Conservation (phyloP, 2,797 vertebrate genomes). For the Triplophysa bombifrons region DNA sequence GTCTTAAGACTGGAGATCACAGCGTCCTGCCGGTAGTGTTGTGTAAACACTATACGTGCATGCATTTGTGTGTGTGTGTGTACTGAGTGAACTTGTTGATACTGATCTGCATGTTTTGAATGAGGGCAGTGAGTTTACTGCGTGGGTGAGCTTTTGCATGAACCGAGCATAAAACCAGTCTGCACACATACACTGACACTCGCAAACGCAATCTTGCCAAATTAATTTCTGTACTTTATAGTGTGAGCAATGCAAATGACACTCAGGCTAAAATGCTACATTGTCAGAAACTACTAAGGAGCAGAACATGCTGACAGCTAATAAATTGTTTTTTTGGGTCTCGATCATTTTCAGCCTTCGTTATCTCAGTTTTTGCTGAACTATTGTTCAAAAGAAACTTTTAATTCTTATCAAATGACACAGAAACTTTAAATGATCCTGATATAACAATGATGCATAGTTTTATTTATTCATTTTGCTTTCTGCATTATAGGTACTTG, state of each 20-base stretch:
- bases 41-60: constrained; percentile 51
- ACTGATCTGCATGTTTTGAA: constrained; percentile 74
- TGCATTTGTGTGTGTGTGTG: constrained; percentile 31
- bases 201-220: constrained; percentile 24
- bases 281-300: background rate
- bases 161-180: constrained; percentile 57
- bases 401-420: background rate
- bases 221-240: constrained; percentile 26
- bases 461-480: background rate
- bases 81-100: constrained; percentile 71
- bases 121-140: constrained; percentile 69
- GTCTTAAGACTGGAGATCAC: constrained; percentile 58
- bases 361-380: background rate
- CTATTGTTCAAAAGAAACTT: background rate
- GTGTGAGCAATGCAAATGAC: constrained; percentile 30
- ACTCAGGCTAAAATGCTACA: constrained; percentile 11
- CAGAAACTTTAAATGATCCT: background rate
- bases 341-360: background rate
- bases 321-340: background rate
- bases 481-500: constrained; percentile 84
- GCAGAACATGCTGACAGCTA: background rate
- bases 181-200: constrained; percentile 17
- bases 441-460: background rate
- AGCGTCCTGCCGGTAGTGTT: constrained; percentile 47
- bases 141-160: constrained; percentile 75